Percentiles rank a stretch among this genome's conserved stretches.
phyloP scores from a whole-genome alignment of 2,113 vertebrate species.

The Dryoscopus gambensis region DNA sequence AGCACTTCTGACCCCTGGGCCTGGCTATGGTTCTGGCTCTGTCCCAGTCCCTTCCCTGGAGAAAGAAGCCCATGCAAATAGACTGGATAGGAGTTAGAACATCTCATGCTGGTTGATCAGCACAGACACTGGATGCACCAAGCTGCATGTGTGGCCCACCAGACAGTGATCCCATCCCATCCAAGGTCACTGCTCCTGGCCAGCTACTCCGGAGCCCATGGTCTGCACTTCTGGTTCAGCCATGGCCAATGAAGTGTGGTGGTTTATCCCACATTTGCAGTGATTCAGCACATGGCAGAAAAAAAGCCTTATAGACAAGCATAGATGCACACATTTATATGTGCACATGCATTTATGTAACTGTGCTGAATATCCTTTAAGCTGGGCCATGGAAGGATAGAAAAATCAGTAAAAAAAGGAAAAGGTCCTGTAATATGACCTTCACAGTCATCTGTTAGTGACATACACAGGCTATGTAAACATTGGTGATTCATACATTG shows the following conservation, averaged over 20 bases:
- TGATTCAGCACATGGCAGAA: not conserved
- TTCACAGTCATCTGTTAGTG: not conserved
- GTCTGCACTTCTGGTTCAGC: not conserved
- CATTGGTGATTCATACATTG: fast-evolving
- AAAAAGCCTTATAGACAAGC: not conserved
- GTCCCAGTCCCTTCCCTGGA: not conserved
- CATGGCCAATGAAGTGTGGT: not conserved
- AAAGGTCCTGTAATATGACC: not conserved
- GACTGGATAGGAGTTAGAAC: not conserved
- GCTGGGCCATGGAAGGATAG: not conserved
- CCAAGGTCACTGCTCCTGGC: not conserved
- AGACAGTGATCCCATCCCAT: not conserved
- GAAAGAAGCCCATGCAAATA: not conserved
- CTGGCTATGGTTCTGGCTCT: not conserved
- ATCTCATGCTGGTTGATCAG: not conserved
- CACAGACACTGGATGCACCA: not conserved
- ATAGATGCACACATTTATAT: not conserved
- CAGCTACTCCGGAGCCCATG: not conserved
- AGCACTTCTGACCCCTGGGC: not conserved
- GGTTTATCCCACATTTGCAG: not conserved
- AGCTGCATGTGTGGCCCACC: not conserved
- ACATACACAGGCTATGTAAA: not conserved
- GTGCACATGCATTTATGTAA: no score
- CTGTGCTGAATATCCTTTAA: not conserved
- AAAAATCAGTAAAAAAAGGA: not conserved